phyloP scores from a whole-genome alignment of 2,797 vertebrate genomes.

The Aldrovandia affinis region DNA sequence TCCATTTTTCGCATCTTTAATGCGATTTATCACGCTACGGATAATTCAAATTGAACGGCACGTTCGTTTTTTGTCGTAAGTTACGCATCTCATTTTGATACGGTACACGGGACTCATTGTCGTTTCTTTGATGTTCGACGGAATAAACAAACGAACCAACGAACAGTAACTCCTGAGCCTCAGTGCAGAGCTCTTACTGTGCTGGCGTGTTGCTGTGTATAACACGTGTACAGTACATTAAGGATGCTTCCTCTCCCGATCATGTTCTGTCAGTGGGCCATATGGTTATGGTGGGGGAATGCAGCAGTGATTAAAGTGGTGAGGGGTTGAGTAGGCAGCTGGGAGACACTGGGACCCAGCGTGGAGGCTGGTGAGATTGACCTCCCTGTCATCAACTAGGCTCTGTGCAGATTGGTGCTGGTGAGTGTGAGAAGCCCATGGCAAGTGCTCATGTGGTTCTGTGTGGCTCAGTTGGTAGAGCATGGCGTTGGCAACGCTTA shows the following conservation, averaged over 20 bases:
- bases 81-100: background rate
- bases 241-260: background rate
- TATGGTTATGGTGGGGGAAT: no score
- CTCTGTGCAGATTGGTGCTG: background rate
- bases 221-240: background rate
- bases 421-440: background rate
- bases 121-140: no score
- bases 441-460: no score
- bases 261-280: background rate
- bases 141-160: no score
- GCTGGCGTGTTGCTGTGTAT: background rate
- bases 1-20: background rate
- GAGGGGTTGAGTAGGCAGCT: background rate
- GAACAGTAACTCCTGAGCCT: background rate
- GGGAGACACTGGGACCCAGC: background rate
- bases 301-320: background rate
- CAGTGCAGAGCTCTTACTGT: background rate
- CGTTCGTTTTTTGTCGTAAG: background rate
- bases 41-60: background rate
- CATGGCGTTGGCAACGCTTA: no score
- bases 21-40: background rate
- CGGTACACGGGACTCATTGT: background rate
- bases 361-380: background rate
- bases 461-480: no score
- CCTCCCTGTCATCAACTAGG: background rate